Evolutionary conservation across 1,140 invertebrate genomes (phyloP).

Genomic region (Lepidotrigona ventralis): DNA sequence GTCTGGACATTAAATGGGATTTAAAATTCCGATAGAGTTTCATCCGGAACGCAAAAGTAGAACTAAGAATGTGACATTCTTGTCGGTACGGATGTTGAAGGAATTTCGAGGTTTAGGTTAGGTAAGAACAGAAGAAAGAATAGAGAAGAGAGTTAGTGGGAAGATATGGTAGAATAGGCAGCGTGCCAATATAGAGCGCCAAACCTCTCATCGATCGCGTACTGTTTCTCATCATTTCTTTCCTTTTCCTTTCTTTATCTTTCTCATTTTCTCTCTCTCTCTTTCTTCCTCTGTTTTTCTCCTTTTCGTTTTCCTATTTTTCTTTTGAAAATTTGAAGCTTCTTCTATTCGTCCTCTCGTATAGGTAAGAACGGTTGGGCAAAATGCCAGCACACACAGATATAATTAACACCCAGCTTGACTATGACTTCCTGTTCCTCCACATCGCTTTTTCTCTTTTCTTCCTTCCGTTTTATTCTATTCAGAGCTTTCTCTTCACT

Average conservation of each 20-base stretch:
- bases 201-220: slow-evolving; percentile 59
- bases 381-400: slow-evolving; percentile 68
- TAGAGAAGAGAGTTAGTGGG: slow-evolving; percentile 14
- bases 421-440: slow-evolving; percentile 40
- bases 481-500: neutral
- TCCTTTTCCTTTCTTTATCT: neutral
- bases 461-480: neutral
- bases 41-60: slow-evolving; percentile 23
- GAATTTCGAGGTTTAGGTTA: slow-evolving; percentile 52
- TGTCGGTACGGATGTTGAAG: slow-evolving; percentile 49
- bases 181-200: slow-evolving; percentile 59
- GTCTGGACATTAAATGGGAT: slow-evolving; percentile 31
- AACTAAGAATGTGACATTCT: slow-evolving; percentile 52
- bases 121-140: neutral
- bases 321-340: slow-evolving; percentile 9
- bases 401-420: slow-evolving; percentile 71
- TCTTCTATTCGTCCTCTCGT: neutral
- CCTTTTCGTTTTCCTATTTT: slow-evolving; percentile 8
- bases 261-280: slow-evolving; percentile 10
- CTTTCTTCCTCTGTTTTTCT: slow-evolving; percentile 6
- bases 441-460: neutral
- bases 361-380: slow-evolving; percentile 46
- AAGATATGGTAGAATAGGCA: slow-evolving; percentile 50
- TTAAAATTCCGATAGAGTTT: slow-evolving; percentile 44
- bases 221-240: slow-evolving; percentile 25